phyloP scores from a whole-genome alignment of 53 echinoderm and acorn worm genomes.

The Hippasteria phrygiana region DNA sequence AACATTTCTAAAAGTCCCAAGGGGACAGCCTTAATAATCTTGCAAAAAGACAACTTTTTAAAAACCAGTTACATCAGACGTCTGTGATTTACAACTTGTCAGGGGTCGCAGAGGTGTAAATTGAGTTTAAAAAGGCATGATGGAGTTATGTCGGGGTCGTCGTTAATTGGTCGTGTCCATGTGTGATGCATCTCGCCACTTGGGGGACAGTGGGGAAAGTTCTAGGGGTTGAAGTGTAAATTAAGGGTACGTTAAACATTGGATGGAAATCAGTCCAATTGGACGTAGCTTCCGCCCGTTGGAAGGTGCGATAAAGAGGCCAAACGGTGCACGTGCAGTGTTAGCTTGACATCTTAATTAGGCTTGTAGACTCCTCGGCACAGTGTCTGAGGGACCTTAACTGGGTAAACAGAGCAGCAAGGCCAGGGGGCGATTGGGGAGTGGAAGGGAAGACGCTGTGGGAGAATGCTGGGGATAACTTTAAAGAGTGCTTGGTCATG shows the following conservation, averaged over 20 bases:
- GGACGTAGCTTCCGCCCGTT: neutral
- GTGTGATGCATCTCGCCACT: conserved; percentile 3
- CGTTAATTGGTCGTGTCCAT: conserved; percentile 34
- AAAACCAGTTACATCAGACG: neutral
- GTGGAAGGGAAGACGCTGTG: neutral
- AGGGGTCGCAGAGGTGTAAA: neutral
- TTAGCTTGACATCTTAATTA: neutral
- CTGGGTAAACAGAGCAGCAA: neutral
- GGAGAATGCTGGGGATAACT: neutral
- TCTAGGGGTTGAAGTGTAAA: neutral
- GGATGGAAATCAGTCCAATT: neutral
- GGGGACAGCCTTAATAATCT: neutral
- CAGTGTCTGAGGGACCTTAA: neutral
- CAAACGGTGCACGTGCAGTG: neutral
- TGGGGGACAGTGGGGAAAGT: neutral
- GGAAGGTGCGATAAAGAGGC: neutral
- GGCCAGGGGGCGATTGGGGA: neutral
- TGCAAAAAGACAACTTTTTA: neutral
- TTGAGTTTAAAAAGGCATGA: conserved; percentile 3
- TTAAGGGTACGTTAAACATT: neutral
- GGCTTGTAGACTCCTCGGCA: neutral
- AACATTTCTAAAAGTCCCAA: too few species aligned
- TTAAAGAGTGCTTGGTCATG: conserved; percentile 36
- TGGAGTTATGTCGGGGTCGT: neutral
- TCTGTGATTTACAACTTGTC: neutral